Evolutionary conservation across 2,113 vertebrate species (phyloP).

Genomic region (Stegostoma tigrinum): DNA sequence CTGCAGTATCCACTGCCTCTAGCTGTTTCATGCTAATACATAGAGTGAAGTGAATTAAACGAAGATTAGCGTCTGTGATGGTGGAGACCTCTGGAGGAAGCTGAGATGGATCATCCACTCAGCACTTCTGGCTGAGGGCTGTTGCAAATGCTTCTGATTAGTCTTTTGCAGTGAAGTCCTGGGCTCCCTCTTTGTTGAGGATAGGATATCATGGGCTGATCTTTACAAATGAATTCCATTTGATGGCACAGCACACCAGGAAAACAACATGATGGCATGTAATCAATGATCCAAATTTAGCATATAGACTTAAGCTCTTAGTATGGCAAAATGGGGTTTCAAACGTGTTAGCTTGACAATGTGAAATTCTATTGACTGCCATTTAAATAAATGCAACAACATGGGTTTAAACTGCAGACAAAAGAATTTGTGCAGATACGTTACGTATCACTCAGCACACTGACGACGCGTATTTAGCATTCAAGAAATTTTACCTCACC

Average conservation of each 20-base stretch:
- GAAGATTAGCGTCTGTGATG: too few species aligned
- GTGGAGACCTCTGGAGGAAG: too few species aligned
- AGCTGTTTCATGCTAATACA: too few species aligned
- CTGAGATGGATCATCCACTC: too few species aligned
- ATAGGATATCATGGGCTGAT: neutral
- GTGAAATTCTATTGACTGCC: neutral
- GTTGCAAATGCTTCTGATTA: too few species aligned
- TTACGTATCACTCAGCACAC: neutral
- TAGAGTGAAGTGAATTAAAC: too few species aligned
- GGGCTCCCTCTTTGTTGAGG: too few species aligned
- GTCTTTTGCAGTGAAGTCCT: too few species aligned
- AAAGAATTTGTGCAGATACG: neutral
- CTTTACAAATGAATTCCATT: neutral
- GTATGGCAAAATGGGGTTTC: neutral
- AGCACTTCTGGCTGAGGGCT: too few species aligned
- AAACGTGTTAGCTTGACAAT: neutral
- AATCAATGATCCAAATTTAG: neutral
- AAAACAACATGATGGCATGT: neutral
- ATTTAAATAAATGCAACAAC: neutral
- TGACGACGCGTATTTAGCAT: neutral
- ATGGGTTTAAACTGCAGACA: neutral
- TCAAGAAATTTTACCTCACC: neutral
- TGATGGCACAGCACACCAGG: neutral
- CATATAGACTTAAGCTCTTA: neutral
- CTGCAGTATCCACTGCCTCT: too few species aligned